Conservation (phyloP, 2,797 vertebrate genomes). For the Sebastes oblongus region DNA sequence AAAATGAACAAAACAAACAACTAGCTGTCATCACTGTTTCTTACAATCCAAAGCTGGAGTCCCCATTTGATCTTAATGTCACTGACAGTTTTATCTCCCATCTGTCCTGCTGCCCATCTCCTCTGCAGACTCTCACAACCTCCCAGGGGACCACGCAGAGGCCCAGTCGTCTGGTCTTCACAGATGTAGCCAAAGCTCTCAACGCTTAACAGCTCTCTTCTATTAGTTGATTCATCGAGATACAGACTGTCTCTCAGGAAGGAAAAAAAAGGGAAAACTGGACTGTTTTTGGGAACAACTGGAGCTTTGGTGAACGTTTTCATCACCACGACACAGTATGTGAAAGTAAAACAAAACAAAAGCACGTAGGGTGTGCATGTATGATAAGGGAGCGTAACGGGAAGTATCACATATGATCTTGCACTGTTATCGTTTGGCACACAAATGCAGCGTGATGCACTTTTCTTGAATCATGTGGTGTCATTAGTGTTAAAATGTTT, state of each 20-base stretch:
- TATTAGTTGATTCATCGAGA: constrained; percentile 29
- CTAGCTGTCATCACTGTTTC: neutral
- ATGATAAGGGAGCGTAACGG: constrained; percentile 13
- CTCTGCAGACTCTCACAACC: constrained; percentile 86
- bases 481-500: constrained; percentile 57
- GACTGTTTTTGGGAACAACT: constrained; percentile 36
- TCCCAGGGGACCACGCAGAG: constrained; percentile 91
- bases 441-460: constrained; percentile 57
- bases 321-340: neutral
- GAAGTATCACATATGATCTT: constrained; percentile 50
- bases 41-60: neutral
- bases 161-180: constrained; percentile 96
- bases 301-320: constrained; percentile 40
- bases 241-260: constrained; percentile 50
- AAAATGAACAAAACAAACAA: constrained; percentile 6
- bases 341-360: neutral
- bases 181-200: constrained; percentile 94
- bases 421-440: constrained; percentile 61
- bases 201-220: constrained; percentile 83
- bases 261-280: constrained; percentile 41
- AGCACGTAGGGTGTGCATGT: constrained; percentile 36
- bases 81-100: constrained; percentile 23
- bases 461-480: constrained; percentile 51
- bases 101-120: constrained; percentile 19
- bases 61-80: neutral